Percentiles rank a stretch among this genome's conserved stretches.
Evolutionary conservation across 2,797 vertebrate genomes (phyloP).

Genomic region (Hapalemur alaotrensis): DNA sequence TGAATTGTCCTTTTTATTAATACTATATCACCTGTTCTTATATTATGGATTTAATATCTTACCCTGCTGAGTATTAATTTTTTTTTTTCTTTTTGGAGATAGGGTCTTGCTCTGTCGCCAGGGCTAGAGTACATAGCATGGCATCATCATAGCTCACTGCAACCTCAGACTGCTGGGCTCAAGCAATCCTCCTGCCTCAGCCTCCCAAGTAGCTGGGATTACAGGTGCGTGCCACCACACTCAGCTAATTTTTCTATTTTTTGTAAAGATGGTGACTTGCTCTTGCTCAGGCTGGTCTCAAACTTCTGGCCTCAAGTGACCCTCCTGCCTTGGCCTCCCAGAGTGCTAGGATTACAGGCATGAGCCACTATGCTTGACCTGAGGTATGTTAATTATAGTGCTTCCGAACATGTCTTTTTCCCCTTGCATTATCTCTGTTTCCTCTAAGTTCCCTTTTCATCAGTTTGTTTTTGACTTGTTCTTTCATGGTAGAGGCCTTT

Average conservation of each 20-base stretch:
- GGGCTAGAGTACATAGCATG: neutral
- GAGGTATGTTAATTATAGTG: neutral
- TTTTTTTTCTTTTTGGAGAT: neutral
- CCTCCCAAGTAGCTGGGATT: neutral
- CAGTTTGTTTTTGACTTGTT: neutral
- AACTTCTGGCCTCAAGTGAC: neutral
- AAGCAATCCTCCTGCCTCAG: neutral
- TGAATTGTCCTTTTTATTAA: neutral
- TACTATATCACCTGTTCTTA: neutral
- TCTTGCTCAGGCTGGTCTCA: neutral
- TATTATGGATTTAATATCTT: neutral
- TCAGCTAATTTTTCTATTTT: neutral
- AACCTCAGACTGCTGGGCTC: neutral
- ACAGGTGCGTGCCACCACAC: neutral
- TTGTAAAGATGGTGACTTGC: neutral
- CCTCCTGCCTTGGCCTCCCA: neutral
- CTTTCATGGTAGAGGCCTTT: neutral
- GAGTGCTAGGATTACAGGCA: neutral
- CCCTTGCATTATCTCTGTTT: neutral
- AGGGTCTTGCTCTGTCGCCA: neutral
- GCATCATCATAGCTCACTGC: neutral
- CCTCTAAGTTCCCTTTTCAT: neutral
- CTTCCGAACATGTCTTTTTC: neutral
- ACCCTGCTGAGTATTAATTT: neutral
- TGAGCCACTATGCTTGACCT: neutral